A percentile compares a stretch with the other conserved stretches of the same genome.
Conservation (phyloP, 1,140 invertebrate species). For the Meloidogyne exigua region DNA sequence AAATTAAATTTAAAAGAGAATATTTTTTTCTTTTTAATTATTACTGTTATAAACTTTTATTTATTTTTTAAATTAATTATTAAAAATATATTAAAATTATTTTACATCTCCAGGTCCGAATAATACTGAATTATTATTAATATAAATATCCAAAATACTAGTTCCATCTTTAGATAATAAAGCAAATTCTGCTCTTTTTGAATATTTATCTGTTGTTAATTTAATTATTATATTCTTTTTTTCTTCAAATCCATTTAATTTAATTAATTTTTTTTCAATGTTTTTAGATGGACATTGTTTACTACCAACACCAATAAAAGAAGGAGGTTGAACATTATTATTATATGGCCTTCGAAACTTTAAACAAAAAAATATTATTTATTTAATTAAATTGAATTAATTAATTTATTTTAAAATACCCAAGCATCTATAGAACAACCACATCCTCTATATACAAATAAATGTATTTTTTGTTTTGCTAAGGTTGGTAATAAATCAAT, state of each 20-base stretch:
- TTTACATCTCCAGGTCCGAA: background rate
- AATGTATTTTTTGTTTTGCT: background rate
- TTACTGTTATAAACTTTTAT: too few relatives aligned
- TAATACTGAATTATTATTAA: background rate
- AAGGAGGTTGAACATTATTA: background rate
- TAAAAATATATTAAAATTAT: too few relatives aligned
- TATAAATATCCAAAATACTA: background rate
- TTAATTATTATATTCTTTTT: slow-evolving; percentile 1
- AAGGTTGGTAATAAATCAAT: slow-evolving; percentile 2
- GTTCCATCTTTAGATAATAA: background rate
- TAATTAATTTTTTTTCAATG: background rate
- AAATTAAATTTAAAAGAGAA: too few relatives aligned
- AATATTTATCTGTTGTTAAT: background rate
- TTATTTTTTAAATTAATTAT: too few relatives aligned
- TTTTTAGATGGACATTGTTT: background rate
- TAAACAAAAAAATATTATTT: background rate
- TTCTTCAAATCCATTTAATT: background rate
- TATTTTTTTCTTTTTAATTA: too few relatives aligned
- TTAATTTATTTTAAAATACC: slow-evolving; percentile 7
- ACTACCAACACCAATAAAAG: background rate
- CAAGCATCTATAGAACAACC: slow-evolving; percentile 16
- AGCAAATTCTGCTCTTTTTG: background rate
- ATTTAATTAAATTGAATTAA: background rate
- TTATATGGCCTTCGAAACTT: background rate
- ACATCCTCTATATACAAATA: slow-evolving; percentile 15